Base-by-base conservation (phyloP, 2,113 vertebrate genomes). In the Tachysurus vachellii region DNA sequence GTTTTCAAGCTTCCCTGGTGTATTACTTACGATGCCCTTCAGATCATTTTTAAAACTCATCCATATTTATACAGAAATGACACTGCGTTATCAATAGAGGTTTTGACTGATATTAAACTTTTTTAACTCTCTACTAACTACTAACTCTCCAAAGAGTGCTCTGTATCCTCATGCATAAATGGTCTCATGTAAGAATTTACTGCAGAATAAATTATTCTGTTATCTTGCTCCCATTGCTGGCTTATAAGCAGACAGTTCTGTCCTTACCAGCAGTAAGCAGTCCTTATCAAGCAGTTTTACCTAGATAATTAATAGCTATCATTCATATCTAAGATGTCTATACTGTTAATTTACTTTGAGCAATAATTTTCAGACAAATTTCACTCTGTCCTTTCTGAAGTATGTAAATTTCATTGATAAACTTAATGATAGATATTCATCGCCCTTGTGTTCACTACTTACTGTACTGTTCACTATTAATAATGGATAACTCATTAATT, bases 71-170 rank as follows among this genome's bases (percentile, higher is more conserved):
- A 47, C 21, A 64, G 13, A 82, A 64, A 21, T 47, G 57, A 64
- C 23, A 62, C 57, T 82, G 80, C 47, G 64, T 64, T 64, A 81
- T 44, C 10, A 56, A 56, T 31, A 23, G 79, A 81, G 31, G 31
- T 61, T 82, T 44, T 82, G 80, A 64, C 16, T 82, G 57, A 82
- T 82, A 82, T 64, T 62, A 82, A 82, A 82, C 2, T 50, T 84
- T n/a, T 31, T 71, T 73, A 70, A 54, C 44, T 79, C 9, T 26
- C 8, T 10, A 23, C 16, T 56, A n/a, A 23, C 7, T 56, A n/a
- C 28, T 16, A 82, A 50, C 13, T 36, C 16, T 23, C 56, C 56
- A 36, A 50, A 82, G 23, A 83, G 61, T 42, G 73, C 57, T 71
- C 54, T 23, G 6, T 54, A 83, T 53, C 21, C 31, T 10, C 26